A percentile compares a stretch with the other conserved stretches of the same genome.
Evolutionary conservation across 2,113 vertebrate species (phyloP).

Genomic region (Pseudorasbora parva): DNA sequence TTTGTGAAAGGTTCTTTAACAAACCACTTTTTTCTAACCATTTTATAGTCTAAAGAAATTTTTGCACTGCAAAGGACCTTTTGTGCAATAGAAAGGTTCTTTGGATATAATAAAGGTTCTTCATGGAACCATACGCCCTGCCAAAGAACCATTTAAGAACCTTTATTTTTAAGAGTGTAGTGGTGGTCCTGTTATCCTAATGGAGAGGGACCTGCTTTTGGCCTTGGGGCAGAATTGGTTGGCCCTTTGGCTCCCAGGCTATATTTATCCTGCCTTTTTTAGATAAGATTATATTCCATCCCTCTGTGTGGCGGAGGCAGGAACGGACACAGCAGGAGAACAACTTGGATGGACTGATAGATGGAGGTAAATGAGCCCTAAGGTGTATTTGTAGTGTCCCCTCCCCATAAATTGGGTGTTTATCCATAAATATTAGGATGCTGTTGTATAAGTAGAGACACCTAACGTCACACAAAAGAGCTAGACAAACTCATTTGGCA

Average conservation of each 20-base stretch:
- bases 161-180: no score
- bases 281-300: slow-evolving; percentile 79
- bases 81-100: no score
- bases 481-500: background rate
- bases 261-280: slow-evolving; percentile 77
- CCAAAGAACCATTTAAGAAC: no score
- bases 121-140: no score
- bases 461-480: background rate
- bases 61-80: no score
- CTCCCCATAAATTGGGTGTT: background rate
- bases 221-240: slow-evolving; percentile 55
- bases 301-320: slow-evolving; percentile 48
- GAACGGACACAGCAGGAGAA: slow-evolving; percentile 22
- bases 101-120: no score
- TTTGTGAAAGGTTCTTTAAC: no score
- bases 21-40: no score
- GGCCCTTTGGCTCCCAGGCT: slow-evolving; percentile 55
- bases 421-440: slow-evolving; percentile 3
- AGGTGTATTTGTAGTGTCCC: background rate
- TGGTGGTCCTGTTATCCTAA: background rate
- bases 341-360: background rate
- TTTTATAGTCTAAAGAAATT: no score
- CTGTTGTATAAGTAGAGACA: background rate
- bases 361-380: background rate
- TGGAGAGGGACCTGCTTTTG: slow-evolving; percentile 52